Percentiles rank a stretch among this genome's conserved stretches.
Conservation (phyloP, 2,797 vertebrate genomes). For the Pipistrellus kuhlii region DNA sequence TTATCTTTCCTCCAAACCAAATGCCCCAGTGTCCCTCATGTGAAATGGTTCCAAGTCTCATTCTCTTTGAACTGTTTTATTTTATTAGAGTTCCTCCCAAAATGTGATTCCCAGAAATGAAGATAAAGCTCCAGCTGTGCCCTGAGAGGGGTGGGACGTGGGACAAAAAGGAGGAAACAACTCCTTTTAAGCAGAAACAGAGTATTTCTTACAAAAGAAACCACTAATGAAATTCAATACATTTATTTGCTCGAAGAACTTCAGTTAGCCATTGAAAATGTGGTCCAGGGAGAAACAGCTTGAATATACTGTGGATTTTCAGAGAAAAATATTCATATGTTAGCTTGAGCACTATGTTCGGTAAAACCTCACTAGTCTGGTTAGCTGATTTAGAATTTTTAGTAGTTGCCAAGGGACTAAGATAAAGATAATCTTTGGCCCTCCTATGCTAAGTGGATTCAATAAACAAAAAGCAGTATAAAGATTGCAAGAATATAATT, state of each 20-base stretch:
- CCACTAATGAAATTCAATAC: neutral
- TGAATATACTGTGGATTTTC: neutral
- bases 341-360: neutral
- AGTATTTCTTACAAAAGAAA: neutral
- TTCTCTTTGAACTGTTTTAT: neutral
- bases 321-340: neutral
- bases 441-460: neutral
- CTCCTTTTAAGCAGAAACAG: neutral
- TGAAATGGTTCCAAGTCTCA: neutral
- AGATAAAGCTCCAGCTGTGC: neutral
- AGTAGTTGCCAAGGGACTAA: neutral
- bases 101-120: neutral
- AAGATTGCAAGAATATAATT: neutral
- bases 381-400: neutral
- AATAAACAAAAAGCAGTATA: neutral
- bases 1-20: constrained; percentile 1
- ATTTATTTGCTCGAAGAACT: constrained; percentile 11
- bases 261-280: neutral
- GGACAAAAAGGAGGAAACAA: neutral
- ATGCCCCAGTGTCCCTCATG: neutral
- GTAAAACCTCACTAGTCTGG: neutral
- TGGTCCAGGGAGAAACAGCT: constrained; percentile 1
- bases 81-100: constrained; percentile 31
- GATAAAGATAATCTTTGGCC: neutral
- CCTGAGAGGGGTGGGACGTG: neutral